These are phyloP conservation scores for Corella eumyota DNA, from an alignment of 23 tunicate genomes.

Conservation along the genomic window DNA sequence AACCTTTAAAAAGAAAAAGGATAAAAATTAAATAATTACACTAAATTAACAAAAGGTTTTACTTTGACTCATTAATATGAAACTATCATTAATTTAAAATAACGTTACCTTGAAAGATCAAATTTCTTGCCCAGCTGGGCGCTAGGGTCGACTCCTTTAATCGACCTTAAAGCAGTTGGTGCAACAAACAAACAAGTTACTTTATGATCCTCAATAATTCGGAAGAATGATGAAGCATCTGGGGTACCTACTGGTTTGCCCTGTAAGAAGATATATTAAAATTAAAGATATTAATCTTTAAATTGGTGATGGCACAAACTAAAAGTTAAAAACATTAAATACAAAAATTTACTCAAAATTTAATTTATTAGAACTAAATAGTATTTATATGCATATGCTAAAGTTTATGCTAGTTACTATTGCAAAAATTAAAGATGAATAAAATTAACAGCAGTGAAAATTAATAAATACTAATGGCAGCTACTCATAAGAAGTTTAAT, in stretches of 20 bases:
- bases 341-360: too few species aligned
- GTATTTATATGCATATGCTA: too few species aligned
- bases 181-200: slow-evolving; percentile 88
- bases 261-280: too few species aligned
- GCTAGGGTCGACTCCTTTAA: slow-evolving; percentile 78
- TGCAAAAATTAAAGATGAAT: too few species aligned
- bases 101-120: slow-evolving; percentile 60
- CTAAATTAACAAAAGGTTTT: neutral
- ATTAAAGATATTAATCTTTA: too few species aligned
- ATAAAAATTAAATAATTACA: neutral
- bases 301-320: too few species aligned
- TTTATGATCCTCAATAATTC: slow-evolving; percentile 68
- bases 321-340: too few species aligned
- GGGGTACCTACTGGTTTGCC: slow-evolving; percentile 97
- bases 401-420: too few species aligned
- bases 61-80: neutral
- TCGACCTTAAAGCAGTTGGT: slow-evolving; percentile 84
- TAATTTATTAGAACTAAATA: too few species aligned
- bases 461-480: too few species aligned
- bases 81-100: neutral
- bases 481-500: neutral
- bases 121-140: slow-evolving; percentile 37
- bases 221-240: slow-evolving; percentile 73
- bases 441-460: too few species aligned
- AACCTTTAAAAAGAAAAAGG: neutral